phyloP scores from a whole-genome alignment of 2,888 invertebrate species.

The Acleris laterana region DNA sequence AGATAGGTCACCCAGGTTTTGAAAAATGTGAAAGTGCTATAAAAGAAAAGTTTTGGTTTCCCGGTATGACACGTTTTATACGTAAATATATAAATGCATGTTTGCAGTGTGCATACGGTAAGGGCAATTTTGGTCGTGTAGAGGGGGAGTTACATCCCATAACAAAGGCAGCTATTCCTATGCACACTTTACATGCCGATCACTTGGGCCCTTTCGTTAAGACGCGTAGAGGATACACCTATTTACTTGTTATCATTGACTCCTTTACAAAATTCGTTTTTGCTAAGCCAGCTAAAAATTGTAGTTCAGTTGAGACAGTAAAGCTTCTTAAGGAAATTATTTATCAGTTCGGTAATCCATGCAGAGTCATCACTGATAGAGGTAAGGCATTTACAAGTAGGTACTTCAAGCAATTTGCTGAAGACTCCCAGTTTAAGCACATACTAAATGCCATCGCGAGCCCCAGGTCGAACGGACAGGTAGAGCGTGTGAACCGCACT shows the following conservation, averaged over 20 bases:
- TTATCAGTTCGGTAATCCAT: too few relatives aligned
- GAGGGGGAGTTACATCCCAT: slow-evolving; percentile 45
- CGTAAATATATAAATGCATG: too few relatives aligned
- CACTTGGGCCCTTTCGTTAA: slow-evolving; percentile 44
- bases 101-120: slow-evolving; percentile 11
- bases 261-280: slow-evolving; percentile 42
- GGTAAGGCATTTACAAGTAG: slow-evolving; percentile 33
- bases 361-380: too few relatives aligned
- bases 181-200: slow-evolving; percentile 43
- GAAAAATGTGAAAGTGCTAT: too few relatives aligned
- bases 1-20: too few relatives aligned
- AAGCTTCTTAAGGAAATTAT: too few relatives aligned
- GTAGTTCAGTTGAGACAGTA: slow-evolving; percentile 38
- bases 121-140: slow-evolving; percentile 40
- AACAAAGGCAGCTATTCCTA: slow-evolving; percentile 36
- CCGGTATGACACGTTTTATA: too few relatives aligned
- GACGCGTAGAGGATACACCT: slow-evolving; percentile 37
- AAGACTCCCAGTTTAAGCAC: slow-evolving; percentile 36
- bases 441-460: slow-evolving; percentile 38
- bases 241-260: slow-evolving; percentile 41
- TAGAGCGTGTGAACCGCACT: slow-evolving; percentile 39
- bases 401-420: slow-evolving; percentile 36
- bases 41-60: too few relatives aligned
- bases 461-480: slow-evolving; percentile 39
- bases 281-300: slow-evolving; percentile 26